phyloP scores from a whole-genome alignment of 30 jellyfish, hydroid and myxozoan genomes.

The Calvadosia cruxmelitensis region DNA sequence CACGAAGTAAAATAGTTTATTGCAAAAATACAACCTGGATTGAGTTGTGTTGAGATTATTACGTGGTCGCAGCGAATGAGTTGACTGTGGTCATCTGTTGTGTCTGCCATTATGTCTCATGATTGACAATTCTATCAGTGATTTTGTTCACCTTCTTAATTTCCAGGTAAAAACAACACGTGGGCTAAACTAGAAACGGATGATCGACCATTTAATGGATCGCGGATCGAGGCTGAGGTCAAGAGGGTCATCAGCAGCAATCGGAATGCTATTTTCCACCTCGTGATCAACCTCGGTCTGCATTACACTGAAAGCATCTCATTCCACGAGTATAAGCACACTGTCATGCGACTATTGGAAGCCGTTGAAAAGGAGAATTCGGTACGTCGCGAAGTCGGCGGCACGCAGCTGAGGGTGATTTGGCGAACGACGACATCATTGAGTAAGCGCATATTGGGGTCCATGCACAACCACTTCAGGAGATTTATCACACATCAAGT shows the following conservation, averaged over 20 bases:
- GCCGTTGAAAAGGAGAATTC: constrained; percentile 1
- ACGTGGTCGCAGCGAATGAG: no score
- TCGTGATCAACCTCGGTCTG: constrained; percentile 48
- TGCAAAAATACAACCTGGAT: no score
- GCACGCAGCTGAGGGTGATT: constrained; percentile 13
- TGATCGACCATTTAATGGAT: constrained; percentile 30
- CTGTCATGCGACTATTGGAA: constrained; percentile 10
- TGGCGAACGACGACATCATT: constrained; percentile 72
- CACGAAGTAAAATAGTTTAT: no score
- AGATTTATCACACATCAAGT: constrained; percentile 62
- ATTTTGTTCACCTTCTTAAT: no score
- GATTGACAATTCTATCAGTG: no score
- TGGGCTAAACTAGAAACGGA: constrained; percentile 45
- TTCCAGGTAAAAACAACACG: constrained; percentile 48
- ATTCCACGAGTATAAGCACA: constrained; percentile 21
- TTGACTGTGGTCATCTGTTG: no score
- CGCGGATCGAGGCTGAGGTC: constrained; percentile 28
- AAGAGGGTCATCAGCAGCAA: neutral
- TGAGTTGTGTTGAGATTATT: no score
- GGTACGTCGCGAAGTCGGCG: no score
- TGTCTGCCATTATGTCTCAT: no score
- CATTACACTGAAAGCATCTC: constrained; percentile 38
- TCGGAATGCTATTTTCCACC: constrained; percentile 16
- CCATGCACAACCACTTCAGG: constrained; percentile 26
- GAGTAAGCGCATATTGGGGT: constrained; percentile 29